Conservation (phyloP, 2,113 vertebrate species). For the Natator depressus region DNA sequence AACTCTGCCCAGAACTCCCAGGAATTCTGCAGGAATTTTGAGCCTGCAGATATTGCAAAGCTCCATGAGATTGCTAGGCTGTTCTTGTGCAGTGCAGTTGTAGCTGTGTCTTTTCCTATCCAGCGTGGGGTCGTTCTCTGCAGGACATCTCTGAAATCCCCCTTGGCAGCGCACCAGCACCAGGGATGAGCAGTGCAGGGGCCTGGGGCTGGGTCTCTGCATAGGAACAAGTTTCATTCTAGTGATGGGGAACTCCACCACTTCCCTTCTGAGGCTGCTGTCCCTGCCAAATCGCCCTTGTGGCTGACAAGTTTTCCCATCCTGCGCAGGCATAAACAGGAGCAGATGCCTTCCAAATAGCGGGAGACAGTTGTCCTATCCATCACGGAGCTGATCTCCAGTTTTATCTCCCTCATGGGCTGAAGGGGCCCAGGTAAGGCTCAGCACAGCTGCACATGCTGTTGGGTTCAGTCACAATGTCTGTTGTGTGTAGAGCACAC, state of each 20-base stretch:
- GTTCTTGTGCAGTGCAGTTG: background rate
- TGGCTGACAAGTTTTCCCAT: background rate
- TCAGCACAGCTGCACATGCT: background rate
- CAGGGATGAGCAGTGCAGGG: background rate
- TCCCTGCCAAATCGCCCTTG: background rate
- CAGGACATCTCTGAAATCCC: background rate
- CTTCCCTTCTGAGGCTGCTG: background rate
- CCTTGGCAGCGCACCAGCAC: background rate
- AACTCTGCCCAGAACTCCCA: no score
- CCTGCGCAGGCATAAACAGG: accelerated
- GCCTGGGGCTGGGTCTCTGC: background rate
- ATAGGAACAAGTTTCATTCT: background rate
- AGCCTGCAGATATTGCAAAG: background rate
- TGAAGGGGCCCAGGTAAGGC: background rate
- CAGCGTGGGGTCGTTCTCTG: background rate
- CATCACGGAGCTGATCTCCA: accelerated
- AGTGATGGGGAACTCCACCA: background rate
- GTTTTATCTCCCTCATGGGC: accelerated
- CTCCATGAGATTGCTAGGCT: background rate
- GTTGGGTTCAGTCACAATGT: accelerated
- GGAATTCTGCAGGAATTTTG: background rate
- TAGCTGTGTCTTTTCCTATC: background rate
- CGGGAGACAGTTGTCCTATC: accelerated
- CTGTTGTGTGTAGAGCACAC: accelerated
- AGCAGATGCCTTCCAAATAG: background rate